Evolutionary conservation across 2,797 vertebrate genomes (phyloP).

Genomic region (Gouania willdenowi): DNA sequence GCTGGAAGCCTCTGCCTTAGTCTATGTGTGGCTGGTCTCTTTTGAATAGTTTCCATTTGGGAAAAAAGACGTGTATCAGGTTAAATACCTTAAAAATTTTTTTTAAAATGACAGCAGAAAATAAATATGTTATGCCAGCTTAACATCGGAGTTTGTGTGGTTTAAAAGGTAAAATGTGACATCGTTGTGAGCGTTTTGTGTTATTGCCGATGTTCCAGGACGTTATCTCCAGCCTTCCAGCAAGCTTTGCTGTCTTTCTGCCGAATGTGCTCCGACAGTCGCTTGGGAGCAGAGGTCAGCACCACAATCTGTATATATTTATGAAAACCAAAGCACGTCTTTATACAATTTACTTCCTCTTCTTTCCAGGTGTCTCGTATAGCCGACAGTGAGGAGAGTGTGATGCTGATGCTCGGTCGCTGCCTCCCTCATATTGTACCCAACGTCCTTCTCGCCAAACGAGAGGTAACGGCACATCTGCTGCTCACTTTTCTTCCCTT

Average conservation of each 20-base stretch:
- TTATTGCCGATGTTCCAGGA: slow-evolving; percentile 65
- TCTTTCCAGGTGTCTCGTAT: slow-evolving; percentile 89
- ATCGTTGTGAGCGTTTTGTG: no score
- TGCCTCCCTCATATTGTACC: slow-evolving; percentile 98
- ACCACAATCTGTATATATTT: neutral
- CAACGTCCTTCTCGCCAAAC: slow-evolving; percentile 95
- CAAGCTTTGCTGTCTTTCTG: slow-evolving; percentile 97
- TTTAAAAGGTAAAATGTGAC: no score
- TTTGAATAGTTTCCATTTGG: no score
- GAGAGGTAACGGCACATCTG: slow-evolving; percentile 83
- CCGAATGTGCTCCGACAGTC: slow-evolving; percentile 96
- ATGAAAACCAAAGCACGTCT: neutral
- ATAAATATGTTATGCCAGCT: no score
- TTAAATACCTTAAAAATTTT: no score
- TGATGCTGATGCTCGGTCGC: slow-evolving; percentile 96
- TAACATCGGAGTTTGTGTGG: no score
- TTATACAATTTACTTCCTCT: neutral
- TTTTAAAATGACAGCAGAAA: no score
- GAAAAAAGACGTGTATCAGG: no score
- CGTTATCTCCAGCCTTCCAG: slow-evolving; percentile 92
- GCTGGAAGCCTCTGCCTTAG: no score
- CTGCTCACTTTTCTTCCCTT: slow-evolving; percentile 5
- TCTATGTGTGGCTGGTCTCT: no score
- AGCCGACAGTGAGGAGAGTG: slow-evolving; percentile 94
- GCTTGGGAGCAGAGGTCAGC: slow-evolving; percentile 93